Percentiles rank a stretch among this genome's conserved stretches.
phyloP scores from a whole-genome alignment of 2,113 vertebrate genomes.

The Lutjanus erythropterus region DNA sequence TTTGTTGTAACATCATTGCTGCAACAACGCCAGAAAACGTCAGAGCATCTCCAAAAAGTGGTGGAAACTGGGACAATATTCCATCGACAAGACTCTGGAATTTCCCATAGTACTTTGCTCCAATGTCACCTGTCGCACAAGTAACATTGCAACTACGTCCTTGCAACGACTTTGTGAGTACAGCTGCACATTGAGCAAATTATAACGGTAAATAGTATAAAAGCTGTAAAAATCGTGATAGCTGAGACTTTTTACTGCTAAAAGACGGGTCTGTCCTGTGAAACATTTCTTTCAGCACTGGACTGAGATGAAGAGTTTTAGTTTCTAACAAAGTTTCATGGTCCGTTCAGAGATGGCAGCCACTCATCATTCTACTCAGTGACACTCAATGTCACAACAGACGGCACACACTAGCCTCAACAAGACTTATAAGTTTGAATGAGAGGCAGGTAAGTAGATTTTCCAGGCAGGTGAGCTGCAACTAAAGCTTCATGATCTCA shows the following conservation, averaged over 20 bases:
- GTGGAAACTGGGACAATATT: too few species aligned
- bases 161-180: too few species aligned
- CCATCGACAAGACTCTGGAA: too few species aligned
- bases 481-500: conserved; percentile 70
- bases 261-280: neutral
- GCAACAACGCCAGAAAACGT: too few species aligned
- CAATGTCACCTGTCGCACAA: too few species aligned
- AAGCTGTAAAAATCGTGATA: neutral
- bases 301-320: neutral
- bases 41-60: too few species aligned
- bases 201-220: neutral
- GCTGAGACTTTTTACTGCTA: neutral
- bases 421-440: conserved; percentile 44
- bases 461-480: conserved; percentile 71
- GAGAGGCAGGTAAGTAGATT: conserved; percentile 55
- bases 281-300: neutral
- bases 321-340: conserved; percentile 12
- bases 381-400: conserved; percentile 58
- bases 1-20: too few species aligned
- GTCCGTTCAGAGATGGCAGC: neutral
- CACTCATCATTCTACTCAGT: conserved; percentile 33
- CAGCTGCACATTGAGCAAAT: neutral
- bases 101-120: too few species aligned
- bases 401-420: conserved; percentile 28
- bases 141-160: neutral